These are phyloP conservation scores for Carterocephalus palaemon DNA, from an alignment of 2,888 invertebrate genomes.

Conservation along the genomic window DNA sequence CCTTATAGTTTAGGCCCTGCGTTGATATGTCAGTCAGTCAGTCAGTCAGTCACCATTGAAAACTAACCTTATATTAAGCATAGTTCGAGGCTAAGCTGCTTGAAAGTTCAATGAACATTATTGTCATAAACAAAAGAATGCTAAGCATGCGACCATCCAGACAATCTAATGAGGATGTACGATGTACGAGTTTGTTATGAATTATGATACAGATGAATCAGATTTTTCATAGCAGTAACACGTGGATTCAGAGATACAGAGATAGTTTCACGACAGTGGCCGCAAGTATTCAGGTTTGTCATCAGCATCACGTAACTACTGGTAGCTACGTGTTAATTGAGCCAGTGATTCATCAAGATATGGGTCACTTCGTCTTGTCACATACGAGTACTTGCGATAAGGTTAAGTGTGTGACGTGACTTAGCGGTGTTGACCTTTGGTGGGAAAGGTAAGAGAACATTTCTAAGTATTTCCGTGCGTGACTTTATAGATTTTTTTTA, in stretches of 20 bases:
- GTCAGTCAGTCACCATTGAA: too few relatives aligned
- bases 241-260: conserved; percentile 9
- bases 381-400: conserved; percentile 10
- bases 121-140: conserved; percentile 1
- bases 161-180: neutral
- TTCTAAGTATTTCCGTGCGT: too few relatives aligned
- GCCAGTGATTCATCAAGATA: conserved; percentile 17
- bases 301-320: conserved; percentile 18
- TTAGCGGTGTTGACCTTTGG: conserved; percentile 14
- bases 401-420: conserved; percentile 17
- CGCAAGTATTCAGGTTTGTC: conserved; percentile 16
- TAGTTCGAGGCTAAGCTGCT: too few relatives aligned
- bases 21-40: too few relatives aligned
- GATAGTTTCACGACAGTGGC: conserved; percentile 16
- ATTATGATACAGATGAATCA: conserved; percentile 15
- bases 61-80: too few relatives aligned
- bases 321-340: conserved; percentile 18
- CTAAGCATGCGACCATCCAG: neutral
- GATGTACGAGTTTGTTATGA: neutral
- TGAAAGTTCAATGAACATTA: too few relatives aligned
- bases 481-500: too few relatives aligned
- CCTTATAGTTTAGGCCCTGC: too few relatives aligned
- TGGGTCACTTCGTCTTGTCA: conserved; percentile 14
- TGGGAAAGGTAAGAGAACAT: conserved; percentile 18
- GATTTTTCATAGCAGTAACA: conserved; percentile 1